Evolutionary conservation across 2,888 invertebrate species (phyloP), one percentile per base, ranked within the genome.

Genomic region (Mamestra brassicae): DNA sequence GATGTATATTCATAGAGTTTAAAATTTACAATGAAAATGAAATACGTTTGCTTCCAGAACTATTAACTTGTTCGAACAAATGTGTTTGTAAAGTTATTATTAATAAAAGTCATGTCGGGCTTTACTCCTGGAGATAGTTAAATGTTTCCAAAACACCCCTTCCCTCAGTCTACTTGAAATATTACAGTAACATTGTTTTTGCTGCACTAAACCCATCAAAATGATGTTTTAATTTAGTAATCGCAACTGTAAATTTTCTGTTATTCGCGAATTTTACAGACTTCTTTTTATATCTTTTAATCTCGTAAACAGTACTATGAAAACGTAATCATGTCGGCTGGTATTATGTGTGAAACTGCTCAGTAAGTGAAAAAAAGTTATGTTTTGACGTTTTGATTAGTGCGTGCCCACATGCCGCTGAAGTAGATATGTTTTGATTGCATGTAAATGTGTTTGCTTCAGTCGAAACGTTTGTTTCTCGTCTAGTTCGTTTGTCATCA

Each of bases 221-320:
- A 45, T 74, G 55, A 72, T 67, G 80, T 80, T 73, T 79, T 74
- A 65, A 79, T 80, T 83, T 68, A 69, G 73, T 54, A 65, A 62
- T 57, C 6, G 57, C 52, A n/a, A n/a, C 17, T 62, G 57, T 67
- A 83, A 47, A 61, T 73, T 68, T 50, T 79, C 50, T 69, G 17
- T 55, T 60, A 55, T 63, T 74, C 8, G 69, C 65, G 26, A 71
- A 71, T 52, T 45, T 34, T 55, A 55, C 34, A 58, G 50, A 58
- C 50, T 54, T 67, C 26, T 66, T 78, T 69, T 74, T 64, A 26
- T 66, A 57, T 58, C 34, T 63, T 64, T 38, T 36, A 10, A 55
- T 54, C 38, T 54, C 63, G 58, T 83, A 70, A 83, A 71, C 64
- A 64, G 26, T 54, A 10, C 17, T 42, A 54, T 50, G 64, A 58